phyloP scores from a whole-genome alignment of 2,888 invertebrate species.

The Nomada ruficornis region DNA sequence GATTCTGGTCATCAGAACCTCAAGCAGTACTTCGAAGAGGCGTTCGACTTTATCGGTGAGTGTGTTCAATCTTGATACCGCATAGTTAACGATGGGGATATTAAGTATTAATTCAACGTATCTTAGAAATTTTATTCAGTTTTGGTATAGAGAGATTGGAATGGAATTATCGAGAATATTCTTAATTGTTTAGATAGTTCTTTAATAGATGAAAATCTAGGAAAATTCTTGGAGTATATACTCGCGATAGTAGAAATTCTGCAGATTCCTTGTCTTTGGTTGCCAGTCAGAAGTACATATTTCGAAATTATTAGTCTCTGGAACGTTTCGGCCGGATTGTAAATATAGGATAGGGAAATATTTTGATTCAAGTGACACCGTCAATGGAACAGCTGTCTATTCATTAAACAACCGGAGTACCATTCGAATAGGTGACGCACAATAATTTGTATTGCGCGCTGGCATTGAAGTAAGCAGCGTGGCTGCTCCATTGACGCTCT shows the following conservation, averaged over 20 bases:
- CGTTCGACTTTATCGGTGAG: constrained; percentile 94
- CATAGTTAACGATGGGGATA: too few relatives aligned
- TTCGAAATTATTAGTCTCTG: not conserved
- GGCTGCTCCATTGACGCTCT: constrained; percentile 47
- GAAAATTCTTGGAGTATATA: not conserved
- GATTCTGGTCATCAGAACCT: constrained; percentile 94
- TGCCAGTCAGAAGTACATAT: not conserved
- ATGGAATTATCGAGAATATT: too few relatives aligned
- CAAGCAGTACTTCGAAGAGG: constrained; percentile 94
- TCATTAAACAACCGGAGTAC: constrained; percentile 9
- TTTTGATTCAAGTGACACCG: not conserved
- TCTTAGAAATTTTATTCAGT: too few relatives aligned
- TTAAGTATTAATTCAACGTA: too few relatives aligned
- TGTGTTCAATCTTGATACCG: constrained; percentile 34
- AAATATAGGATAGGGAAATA: not conserved
- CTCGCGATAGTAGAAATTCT: not conserved
- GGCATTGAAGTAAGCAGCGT: constrained; percentile 38
- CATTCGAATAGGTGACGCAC: constrained; percentile 20
- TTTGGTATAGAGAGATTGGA: too few relatives aligned
- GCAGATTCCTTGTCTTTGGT: too few relatives aligned
- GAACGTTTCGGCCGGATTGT: not conserved
- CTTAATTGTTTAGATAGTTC: too few relatives aligned
- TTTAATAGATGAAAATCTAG: not conserved
- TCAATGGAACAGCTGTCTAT: constrained; percentile 21
- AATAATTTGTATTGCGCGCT: constrained; percentile 24